A percentile compares a stretch with the other conserved stretches of the same genome.
phyloP scores from a whole-genome alignment of 2,888 invertebrate genomes.

The Pollenia amentaria region DNA sequence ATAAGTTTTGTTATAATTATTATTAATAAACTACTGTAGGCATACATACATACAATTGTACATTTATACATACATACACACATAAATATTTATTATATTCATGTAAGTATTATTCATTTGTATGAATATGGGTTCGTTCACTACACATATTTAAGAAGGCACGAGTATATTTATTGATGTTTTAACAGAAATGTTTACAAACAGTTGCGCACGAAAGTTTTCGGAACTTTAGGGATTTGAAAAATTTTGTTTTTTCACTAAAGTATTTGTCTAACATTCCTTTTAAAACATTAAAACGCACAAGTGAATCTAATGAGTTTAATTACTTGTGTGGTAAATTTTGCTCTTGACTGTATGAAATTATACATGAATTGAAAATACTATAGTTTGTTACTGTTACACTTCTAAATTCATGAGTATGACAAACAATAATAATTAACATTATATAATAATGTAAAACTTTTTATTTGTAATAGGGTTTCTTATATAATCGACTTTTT shows the following conservation, averaged over 20 bases:
- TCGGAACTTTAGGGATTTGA: background rate
- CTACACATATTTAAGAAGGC: background rate
- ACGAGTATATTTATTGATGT: constrained; percentile 43
- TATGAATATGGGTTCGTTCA: background rate
- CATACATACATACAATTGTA: background rate
- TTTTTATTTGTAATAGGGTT: background rate
- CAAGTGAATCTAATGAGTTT: background rate
- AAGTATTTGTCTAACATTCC: background rate
- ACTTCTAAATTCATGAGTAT: background rate
- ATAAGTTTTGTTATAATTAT: constrained; percentile 23
- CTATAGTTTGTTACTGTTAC: background rate
- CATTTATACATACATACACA: background rate
- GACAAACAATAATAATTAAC: too few relatives aligned
- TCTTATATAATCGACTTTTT: too few relatives aligned
- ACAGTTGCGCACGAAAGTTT: constrained; percentile 19
- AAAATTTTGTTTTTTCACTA: background rate
- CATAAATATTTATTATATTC: background rate
- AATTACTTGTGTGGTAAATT: background rate
- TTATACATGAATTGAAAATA: constrained; percentile 2
- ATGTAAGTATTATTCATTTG: background rate
- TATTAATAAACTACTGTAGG: constrained; percentile 35
- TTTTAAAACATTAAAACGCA: background rate
- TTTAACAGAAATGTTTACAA: constrained; percentile 15
- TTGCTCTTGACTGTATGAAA: constrained; percentile 34
- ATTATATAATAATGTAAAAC: too few relatives aligned